phyloP scores from a whole-genome alignment of 2,113 vertebrate species.

The Sciurus niger region DNA sequence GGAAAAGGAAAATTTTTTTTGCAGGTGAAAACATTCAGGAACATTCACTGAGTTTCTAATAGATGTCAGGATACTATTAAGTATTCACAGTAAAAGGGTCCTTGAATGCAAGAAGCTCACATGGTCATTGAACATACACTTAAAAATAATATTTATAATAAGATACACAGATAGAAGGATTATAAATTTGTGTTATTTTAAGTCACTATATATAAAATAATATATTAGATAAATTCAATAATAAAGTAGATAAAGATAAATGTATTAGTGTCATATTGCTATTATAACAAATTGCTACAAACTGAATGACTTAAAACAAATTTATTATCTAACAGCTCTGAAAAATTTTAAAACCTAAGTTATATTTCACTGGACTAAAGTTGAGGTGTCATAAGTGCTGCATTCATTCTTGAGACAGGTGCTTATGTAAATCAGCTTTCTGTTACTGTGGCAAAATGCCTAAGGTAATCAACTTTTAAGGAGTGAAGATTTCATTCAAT shows the following conservation, averaged over 20 bases:
- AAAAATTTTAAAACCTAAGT: neutral
- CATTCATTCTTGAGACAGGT: neutral
- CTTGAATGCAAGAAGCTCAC: neutral
- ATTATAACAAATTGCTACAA: constrained; percentile 38
- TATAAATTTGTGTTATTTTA: constrained; percentile 36
- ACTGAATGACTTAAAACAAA: constrained; percentile 3
- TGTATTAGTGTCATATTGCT: neutral
- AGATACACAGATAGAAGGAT: neutral
- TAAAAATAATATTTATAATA: constrained; percentile 24
- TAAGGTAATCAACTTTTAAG: neutral
- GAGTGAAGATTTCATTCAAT: neutral
- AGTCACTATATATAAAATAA: constrained; percentile 16
- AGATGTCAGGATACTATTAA: neutral
- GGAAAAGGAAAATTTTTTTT: neutral
- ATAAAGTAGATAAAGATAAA: neutral
- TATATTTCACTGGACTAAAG: neutral
- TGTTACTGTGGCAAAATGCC: neutral
- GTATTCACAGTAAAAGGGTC: constrained; percentile 3
- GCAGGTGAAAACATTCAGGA: constrained; percentile 28
- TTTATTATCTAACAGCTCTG: constrained; percentile 17
- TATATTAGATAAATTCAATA: constrained; percentile 30
- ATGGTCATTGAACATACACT: neutral
- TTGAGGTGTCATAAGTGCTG: neutral
- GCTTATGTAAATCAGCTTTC: neutral
- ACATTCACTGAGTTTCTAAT: constrained; percentile 19